Base-by-base conservation (phyloP, 1,140 invertebrate species). In the Pectinophora gossypiella region DNA sequence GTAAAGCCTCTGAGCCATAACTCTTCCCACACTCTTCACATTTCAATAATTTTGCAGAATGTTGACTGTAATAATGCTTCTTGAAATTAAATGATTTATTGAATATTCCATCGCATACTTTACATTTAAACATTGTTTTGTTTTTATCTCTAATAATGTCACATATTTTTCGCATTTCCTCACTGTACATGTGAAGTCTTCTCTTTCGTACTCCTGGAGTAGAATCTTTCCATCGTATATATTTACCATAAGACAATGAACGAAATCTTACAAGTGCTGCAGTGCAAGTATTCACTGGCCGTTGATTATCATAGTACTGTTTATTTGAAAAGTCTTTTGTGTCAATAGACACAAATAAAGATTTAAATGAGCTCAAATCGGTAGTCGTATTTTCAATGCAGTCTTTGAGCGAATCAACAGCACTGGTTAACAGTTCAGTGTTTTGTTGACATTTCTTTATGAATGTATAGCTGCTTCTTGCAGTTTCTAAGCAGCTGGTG, bases 41-140 rank as follows among this genome's bases (percentile, higher is more conserved):
- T 40, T 35, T 19, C 9, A 38, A 4, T 15, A 13, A 7, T 50
- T 50, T 50, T 19, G 48, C 19, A 2, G 48, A 16, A 40, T 50
- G 48, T 6, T 16, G 13, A 7, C 48, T 50, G 4, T 19, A 36
- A 36, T 38, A 50, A 50, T 50, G 48, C n/a, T 19, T 15, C 19
- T 35, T 50, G 18, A 50, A 50, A n/a, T 40, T 36, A 15, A 9
- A 20, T 21, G 19, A 13, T 38, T 19, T 50, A n/a, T 21, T 15
- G 21, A 50, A 38, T 7, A 18, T 38, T 1, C 6, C 13, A 6
- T 10, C 6, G 15, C 42, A 44, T 9, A 44, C 42, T 44, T 44
- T 44, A 13, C 42, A 44, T 20, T 6, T 44, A 21, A 13, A 44
- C 3, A 1, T 21, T 44, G 36, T 1, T 40, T 9, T 19, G 3